phyloP scores from a whole-genome alignment of 2,797 vertebrate genomes.

The Peromyscus eremicus region DNA sequence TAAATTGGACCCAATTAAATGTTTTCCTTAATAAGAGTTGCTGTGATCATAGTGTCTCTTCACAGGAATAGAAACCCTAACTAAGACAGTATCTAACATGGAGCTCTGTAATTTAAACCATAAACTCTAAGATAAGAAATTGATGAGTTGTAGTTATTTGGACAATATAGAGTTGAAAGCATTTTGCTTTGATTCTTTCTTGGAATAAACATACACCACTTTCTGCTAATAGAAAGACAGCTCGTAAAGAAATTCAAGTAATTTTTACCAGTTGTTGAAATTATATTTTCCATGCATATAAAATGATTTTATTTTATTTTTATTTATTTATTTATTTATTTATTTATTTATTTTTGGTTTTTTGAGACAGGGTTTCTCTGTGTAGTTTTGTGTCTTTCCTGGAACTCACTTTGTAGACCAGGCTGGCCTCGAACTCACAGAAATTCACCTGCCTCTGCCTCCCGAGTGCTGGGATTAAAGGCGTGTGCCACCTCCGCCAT shows the following conservation, averaged over 20 bases:
- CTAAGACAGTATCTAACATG: neutral
- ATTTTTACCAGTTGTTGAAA: slow-evolving; percentile 15
- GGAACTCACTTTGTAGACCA: no score
- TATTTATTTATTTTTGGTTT: no score
- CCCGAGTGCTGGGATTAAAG: no score
- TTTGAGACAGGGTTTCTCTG: no score
- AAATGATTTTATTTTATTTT: slow-evolving; percentile 58
- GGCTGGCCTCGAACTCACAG: no score
- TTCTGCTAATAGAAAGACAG: slow-evolving; percentile 24
- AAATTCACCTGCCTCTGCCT: no score
- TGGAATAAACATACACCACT: neutral
- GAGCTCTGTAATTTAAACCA: slow-evolving; percentile 36
- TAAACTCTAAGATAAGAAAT: slow-evolving; percentile 7
- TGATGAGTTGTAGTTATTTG: neutral
- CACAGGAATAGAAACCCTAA: neutral
- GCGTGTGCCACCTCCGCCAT: no score
- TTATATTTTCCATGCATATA: slow-evolving; percentile 8
- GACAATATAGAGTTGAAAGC: neutral
- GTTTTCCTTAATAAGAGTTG: neutral
- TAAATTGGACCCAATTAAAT: neutral
- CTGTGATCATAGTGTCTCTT: neutral
- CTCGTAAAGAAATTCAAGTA: slow-evolving; percentile 23
- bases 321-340: no score
- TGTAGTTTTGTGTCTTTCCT: no score
- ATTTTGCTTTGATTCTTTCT: neutral